These are phyloP conservation scores for Esperia sulphurella DNA, from an alignment of 2,888 invertebrate genomes.

Conservation along the genomic window DNA sequence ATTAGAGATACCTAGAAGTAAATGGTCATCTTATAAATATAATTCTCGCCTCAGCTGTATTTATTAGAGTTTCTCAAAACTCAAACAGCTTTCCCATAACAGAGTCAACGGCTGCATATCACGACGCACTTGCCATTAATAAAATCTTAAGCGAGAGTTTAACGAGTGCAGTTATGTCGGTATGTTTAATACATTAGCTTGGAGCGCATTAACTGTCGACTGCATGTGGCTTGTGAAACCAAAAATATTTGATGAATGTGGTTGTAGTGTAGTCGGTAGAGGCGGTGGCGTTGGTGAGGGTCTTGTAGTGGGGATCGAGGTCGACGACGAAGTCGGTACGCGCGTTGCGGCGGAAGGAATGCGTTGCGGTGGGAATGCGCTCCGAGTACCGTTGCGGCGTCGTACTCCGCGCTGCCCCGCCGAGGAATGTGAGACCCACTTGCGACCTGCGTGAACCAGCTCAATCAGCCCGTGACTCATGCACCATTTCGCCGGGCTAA, in stretches of 20 bases:
- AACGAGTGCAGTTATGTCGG: conserved; percentile 20
- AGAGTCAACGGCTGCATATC: too few relatives aligned
- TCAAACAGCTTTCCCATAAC: too few relatives aligned
- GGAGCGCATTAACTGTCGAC: conserved; percentile 17
- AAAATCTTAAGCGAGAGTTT: not conserved
- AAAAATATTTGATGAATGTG: conserved; percentile 38
- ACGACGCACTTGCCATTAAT: too few relatives aligned
- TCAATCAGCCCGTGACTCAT: conserved; percentile 60
- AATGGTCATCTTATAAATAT: too few relatives aligned
- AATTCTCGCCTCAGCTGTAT: too few relatives aligned
- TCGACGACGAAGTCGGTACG: conserved; percentile 36
- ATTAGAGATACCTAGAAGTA: too few relatives aligned
- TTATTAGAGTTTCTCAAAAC: too few relatives aligned
- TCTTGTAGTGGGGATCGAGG: conserved; percentile 50
- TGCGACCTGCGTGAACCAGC: conserved; percentile 51
- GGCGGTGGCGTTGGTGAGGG: conserved; percentile 28
- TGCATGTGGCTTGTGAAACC: conserved; percentile 30
- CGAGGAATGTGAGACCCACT: conserved; percentile 74
- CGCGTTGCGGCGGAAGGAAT: conserved; percentile 43
- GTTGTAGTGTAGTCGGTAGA: conserved; percentile 27
- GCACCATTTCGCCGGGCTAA: conserved; percentile 39
- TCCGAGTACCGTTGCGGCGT: conserved; percentile 71
- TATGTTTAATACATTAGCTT: conserved; percentile 14
- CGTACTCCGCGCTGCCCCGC: conserved; percentile 32
- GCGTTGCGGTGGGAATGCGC: conserved; percentile 73